Evolutionary conservation across 30 jellyfish, hydroid and myxozoan genomes (phyloP).

Genomic region (Rhopilema esculentum): DNA sequence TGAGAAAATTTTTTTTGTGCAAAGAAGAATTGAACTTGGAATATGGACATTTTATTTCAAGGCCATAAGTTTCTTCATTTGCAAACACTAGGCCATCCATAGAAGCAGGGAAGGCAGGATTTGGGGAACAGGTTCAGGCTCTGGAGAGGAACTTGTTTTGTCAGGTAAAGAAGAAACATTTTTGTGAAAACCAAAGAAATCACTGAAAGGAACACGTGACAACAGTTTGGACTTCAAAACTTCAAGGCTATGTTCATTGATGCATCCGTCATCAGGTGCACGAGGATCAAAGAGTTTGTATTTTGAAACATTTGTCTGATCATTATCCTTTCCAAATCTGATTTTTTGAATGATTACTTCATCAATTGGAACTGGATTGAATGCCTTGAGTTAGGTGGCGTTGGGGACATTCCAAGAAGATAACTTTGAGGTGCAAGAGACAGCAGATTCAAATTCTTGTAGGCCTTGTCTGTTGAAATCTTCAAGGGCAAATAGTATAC

Average conservation of each 20-base stretch:
- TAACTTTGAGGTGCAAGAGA: constrained; percentile 47
- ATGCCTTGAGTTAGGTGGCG: background rate
- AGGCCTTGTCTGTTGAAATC: constrained; percentile 50
- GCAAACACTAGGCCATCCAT: constrained; percentile 14
- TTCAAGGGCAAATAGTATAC: constrained; percentile 56
- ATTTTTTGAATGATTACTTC: constrained; percentile 41
- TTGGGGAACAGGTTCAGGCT: background rate
- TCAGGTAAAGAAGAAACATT: background rate
- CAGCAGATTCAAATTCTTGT: constrained; percentile 32
- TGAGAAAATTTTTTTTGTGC: constrained; percentile 2
- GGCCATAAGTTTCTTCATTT: constrained; percentile 13
- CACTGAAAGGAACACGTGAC: constrained; percentile 3
- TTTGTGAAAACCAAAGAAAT: constrained; percentile 43
- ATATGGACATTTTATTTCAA: constrained; percentile 28
- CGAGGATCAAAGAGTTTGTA: constrained; percentile 45
- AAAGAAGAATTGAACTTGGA: constrained; percentile 8
- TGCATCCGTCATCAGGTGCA: constrained; percentile 21
- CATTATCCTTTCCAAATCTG: constrained; percentile 22
- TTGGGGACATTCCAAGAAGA: constrained; percentile 60
- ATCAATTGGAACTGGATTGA: constrained; percentile 54
- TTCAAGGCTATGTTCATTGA: constrained; percentile 13
- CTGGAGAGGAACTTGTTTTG: background rate
- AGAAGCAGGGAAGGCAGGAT: constrained; percentile 16
- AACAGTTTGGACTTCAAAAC: constrained; percentile 19
- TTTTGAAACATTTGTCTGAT: background rate